A percentile compares a stretch with the other conserved stretches of the same genome.
These are phyloP conservation scores for Procavia capensis DNA, from an alignment of 2,113 vertebrate genomes.

Conservation along the genomic window DNA sequence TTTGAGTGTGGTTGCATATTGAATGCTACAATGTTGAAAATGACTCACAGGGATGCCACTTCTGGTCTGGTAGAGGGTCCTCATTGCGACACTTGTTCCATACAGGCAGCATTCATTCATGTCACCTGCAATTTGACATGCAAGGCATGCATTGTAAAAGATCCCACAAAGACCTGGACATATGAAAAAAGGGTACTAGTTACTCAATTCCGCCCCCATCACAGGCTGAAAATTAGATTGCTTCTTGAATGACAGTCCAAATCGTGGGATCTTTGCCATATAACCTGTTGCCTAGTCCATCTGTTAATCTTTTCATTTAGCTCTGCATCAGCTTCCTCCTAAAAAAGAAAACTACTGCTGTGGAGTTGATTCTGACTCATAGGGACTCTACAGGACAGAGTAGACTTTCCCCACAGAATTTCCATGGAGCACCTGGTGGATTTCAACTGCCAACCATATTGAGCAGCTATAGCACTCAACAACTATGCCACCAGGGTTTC, in stretches of 20 bases:
- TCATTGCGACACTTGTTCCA: slow-evolving; percentile 80
- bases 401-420: no score
- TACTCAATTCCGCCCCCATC: neutral
- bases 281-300: rapidly evolving
- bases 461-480: no score
- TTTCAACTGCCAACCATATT: no score
- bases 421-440: no score
- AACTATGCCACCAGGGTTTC: no score
- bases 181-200: neutral
- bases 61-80: no score
- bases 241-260: neutral
- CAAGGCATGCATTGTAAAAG: slow-evolving; percentile 85
- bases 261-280: neutral
- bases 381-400: no score
- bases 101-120: slow-evolving; percentile 92
- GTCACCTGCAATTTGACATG: slow-evolving; percentile 86
- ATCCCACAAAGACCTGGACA: slow-evolving; percentile 85
- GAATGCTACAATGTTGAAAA: rapidly evolving
- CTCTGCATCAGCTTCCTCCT: neutral
- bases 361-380: no score
- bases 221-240: neutral
- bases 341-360: no score
- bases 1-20: neutral
- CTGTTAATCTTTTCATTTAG: neutral
- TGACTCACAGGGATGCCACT: slow-evolving; percentile 87